phyloP scores from a whole-genome alignment of 1,140 invertebrate species.

The Scaptomyza montana region DNA sequence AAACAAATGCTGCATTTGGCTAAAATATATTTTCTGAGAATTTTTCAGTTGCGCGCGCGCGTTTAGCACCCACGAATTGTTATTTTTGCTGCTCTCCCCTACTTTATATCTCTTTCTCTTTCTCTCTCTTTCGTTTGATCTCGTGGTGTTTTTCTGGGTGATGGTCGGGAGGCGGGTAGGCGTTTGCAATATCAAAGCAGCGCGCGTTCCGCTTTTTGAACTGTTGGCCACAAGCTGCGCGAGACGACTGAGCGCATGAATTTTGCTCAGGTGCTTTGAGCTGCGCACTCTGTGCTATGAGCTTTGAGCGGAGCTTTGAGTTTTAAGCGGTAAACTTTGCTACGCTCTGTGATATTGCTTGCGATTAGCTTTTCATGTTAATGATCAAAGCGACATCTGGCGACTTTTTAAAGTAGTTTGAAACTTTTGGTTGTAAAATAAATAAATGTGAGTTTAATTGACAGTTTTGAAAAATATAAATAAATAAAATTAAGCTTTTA shows the following conservation, averaged over 20 bases:
- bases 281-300: background rate
- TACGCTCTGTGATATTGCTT: background rate
- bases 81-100: constrained; percentile 32
- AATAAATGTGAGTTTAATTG: background rate
- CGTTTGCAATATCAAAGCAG: constrained; percentile 29
- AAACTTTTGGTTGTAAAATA: background rate
- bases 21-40: constrained; percentile 54
- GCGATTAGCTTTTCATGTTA: background rate
- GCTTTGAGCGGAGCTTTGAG: constrained; percentile 27
- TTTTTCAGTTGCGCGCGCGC: constrained; percentile 63
- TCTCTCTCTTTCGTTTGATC: constrained; percentile 36
- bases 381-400: constrained; percentile 24
- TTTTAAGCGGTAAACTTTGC: constrained; percentile 16
- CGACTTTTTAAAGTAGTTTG: background rate
- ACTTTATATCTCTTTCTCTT: constrained; percentile 23
- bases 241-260: constrained; percentile 57
- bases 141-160: constrained; percentile 25
- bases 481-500: too few relatives aligned
- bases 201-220: constrained; percentile 53
- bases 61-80: constrained; percentile 66
- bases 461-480: too few relatives aligned
- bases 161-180: constrained; percentile 36
- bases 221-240: constrained; percentile 66
- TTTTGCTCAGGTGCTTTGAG: constrained; percentile 16
- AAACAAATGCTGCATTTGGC: constrained; percentile 26